phyloP scores from a whole-genome alignment of 2,113 vertebrate genomes.

The Morphnarchus princeps region DNA sequence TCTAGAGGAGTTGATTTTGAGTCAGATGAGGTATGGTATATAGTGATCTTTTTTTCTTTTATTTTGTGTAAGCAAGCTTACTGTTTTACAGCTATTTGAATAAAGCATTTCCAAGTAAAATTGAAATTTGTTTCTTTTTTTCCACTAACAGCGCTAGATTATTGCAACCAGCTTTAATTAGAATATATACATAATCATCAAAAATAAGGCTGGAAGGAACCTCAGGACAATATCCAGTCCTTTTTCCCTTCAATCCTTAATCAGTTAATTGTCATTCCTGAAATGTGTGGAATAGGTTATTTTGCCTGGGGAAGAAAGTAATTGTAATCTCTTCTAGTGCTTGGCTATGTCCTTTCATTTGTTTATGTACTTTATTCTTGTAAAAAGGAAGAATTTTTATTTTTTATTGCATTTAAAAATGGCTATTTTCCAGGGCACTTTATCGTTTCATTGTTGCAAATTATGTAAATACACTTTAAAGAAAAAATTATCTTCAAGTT shows the following conservation, averaged over 20 bases:
- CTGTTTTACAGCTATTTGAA: neutral
- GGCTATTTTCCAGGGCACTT: neutral
- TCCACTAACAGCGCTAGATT: neutral
- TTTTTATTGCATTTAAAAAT: neutral
- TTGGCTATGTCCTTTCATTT: neutral
- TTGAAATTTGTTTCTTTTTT: neutral
- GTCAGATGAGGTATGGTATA: slow-evolving; percentile 79
- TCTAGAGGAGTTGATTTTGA: slow-evolving; percentile 82
- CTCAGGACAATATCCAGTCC: neutral
- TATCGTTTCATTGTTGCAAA: neutral
- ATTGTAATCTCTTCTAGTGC: neutral
- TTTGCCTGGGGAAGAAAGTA: neutral
- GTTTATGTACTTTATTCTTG: neutral
- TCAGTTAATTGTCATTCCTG: neutral
- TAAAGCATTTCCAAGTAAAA: neutral
- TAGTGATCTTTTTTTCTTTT: neutral
- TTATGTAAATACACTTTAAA: neutral
- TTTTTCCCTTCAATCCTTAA: neutral
- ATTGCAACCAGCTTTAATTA: neutral
- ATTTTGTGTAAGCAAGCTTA: neutral
- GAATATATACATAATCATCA: neutral
- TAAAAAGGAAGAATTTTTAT: neutral
- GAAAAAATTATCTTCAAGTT: neutral
- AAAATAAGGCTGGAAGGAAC: neutral
- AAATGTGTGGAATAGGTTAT: neutral